phyloP scores from a whole-genome alignment of 2,888 invertebrate genomes.

The Lochmaea crataegi region DNA sequence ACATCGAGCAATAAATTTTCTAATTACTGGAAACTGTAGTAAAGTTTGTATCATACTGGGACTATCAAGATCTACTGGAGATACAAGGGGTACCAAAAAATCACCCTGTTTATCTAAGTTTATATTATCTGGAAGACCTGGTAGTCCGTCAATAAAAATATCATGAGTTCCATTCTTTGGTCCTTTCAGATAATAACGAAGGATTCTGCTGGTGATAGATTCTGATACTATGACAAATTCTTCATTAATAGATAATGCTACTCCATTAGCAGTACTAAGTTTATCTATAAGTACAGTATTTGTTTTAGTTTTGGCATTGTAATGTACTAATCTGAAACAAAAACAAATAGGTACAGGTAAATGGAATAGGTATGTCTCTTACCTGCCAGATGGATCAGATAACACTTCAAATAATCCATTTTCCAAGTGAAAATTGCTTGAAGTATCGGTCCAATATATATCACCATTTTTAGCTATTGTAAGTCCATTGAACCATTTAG shows the following conservation, averaged over 20 bases:
- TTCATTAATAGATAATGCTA: conserved; percentile 84
- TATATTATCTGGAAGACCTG: conserved; percentile 79
- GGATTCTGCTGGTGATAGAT: conserved; percentile 73
- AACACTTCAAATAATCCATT: conserved; percentile 76
- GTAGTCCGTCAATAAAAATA: conserved; percentile 83
- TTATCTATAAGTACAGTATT: conserved; percentile 81
- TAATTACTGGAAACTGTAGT: conserved; percentile 71
- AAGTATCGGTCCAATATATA: conserved; percentile 91
- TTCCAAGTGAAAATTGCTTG: conserved; percentile 76
- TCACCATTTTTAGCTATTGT: conserved; percentile 83
- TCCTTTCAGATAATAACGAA: conserved; percentile 84
- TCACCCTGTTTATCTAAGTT: conserved; percentile 70
- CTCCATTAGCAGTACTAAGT: conserved; percentile 91
- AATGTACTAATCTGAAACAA: conserved; percentile 78
- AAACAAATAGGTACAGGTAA: background rate
- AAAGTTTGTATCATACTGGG: conserved; percentile 70
- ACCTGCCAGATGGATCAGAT: conserved; percentile 89
- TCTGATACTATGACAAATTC: conserved; percentile 86
- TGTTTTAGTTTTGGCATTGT: conserved; percentile 80
- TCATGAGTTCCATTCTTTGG: conserved; percentile 79
- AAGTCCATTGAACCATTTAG: conserved; percentile 80
- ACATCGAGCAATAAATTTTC: conserved; percentile 75
- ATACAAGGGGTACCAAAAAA: conserved; percentile 73
- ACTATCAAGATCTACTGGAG: conserved; percentile 68
- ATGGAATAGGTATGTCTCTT: conserved; percentile 42